Evolutionary conservation across 2,888 invertebrate genomes (phyloP), one percentile per base, ranked within the genome.

Genomic region (Melinaea marsaeus): DNA sequence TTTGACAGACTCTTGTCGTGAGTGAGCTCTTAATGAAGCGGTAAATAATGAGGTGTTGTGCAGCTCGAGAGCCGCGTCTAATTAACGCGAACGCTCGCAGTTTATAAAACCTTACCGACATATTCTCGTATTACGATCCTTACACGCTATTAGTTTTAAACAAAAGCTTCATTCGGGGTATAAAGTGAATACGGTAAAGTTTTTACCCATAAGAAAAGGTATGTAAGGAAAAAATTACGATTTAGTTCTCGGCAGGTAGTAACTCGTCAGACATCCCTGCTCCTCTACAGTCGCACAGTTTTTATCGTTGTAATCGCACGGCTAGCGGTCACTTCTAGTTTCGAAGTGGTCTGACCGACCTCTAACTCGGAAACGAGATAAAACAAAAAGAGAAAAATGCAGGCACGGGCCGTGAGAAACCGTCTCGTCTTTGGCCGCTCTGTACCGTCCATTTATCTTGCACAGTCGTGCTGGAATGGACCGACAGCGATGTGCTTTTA

Each of bases 331-430:
- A 84, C 77, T 81, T 77, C 84, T 85, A 86, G 84, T 78, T 79
- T 80, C 80, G 76, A 74, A 80, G 75, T 80, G 78, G 74, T 75
- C 76, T 71, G 69, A 78, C 71, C 88, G 89, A 89, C 89, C 89
- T 90, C 87, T 89, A 88, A 85, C 86, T 88, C 83, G 82, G 87
- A 83, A 85, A 83, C 82, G 81, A 84, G 84, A 83, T 80, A 81
- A 84, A 86, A 87, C 79, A 89, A 89, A 90, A 88, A 88, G 80
- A 86, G 83, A 78, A 79, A 80, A 81, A 80, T 79, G 78, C 82
- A 80, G 82, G 86, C 86, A 85, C 88, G 88, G 89, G 88, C 89
- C 90, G 90, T 90, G 90, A 90, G 90, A 90, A 89, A 87, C 84
- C 84, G 85, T 84, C 87, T 86, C 84, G 83, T 81, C 74, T 78